Conservation (phyloP, 2,888 invertebrate genomes). For the Temnothorax ravouxi region DNA sequence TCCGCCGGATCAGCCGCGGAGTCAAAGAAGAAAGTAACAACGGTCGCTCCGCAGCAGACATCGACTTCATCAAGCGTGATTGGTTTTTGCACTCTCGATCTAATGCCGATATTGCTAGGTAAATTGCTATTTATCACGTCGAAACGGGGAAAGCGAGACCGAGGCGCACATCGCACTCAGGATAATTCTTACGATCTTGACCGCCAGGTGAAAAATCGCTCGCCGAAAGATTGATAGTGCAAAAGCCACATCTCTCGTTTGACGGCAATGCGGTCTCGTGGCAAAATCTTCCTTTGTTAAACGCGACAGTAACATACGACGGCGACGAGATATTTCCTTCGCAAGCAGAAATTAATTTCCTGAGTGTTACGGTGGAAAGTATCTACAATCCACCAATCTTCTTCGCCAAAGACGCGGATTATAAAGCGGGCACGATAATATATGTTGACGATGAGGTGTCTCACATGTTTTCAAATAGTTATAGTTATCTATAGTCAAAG, state of each 20-base stretch:
- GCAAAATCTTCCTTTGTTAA: constrained; percentile 77
- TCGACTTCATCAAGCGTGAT: constrained; percentile 42
- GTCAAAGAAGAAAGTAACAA: constrained; percentile 42
- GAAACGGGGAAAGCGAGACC: neutral
- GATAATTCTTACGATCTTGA: neutral
- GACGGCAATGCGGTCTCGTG: constrained; percentile 69
- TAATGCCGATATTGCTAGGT: constrained; percentile 80
- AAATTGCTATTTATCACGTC: neutral
- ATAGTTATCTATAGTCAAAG: neutral
- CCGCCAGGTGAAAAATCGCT: constrained; percentile 72
- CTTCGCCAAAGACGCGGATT: constrained; percentile 72
- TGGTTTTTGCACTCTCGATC: constrained; percentile 79
- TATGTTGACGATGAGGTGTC: constrained; percentile 71
- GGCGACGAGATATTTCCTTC: constrained; percentile 56
- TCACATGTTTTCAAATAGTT: neutral
- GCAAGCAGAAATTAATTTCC: constrained; percentile 69
- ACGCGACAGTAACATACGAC: constrained; percentile 63
- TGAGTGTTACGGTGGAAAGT: constrained; percentile 80
- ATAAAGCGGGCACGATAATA: constrained; percentile 75
- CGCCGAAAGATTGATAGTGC: constrained; percentile 75
- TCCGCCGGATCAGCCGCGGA: neutral
- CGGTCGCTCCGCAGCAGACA: neutral
- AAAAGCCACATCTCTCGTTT: constrained; percentile 67
- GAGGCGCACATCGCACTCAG: neutral
- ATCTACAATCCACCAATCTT: constrained; percentile 77